These are phyloP conservation scores for Macroramphosus scolopax DNA, from an alignment of 2,797 vertebrate species.

Conservation along the genomic window DNA sequence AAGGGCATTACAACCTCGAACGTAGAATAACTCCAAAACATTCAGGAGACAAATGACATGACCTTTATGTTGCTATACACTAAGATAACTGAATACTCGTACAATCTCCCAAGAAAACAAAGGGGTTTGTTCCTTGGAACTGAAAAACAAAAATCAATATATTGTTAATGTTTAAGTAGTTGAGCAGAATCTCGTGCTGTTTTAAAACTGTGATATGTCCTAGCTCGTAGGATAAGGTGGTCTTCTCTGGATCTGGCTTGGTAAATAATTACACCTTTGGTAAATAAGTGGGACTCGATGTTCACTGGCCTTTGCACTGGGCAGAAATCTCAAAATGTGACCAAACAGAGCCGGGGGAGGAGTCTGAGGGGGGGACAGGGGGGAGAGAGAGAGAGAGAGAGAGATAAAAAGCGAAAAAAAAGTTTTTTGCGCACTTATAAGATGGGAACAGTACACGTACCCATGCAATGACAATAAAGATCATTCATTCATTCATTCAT, in stretches of 20 bases:
- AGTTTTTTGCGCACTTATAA: no score
- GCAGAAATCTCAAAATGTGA: conserved; percentile 29
- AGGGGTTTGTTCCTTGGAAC: no score
- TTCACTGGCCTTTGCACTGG: conserved; percentile 66
- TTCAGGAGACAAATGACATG: conserved; percentile 13
- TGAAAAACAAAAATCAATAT: not conserved
- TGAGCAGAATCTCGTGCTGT: not conserved
- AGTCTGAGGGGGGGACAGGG: not conserved
- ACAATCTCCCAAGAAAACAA: no score
- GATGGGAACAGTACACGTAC: no score
- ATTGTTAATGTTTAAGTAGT: not conserved
- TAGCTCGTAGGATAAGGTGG: conserved; percentile 10
- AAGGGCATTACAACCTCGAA: not conserved
- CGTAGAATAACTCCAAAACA: not conserved
- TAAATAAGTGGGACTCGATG: conserved; percentile 60
- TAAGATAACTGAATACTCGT: no score
- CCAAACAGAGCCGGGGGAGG: conserved; percentile 36
- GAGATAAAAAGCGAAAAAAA: no score
- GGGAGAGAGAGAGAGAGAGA: not conserved
- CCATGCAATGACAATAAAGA: no score
- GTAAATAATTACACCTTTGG: conserved; percentile 77
- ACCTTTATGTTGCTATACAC: not conserved
- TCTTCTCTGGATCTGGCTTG: conserved; percentile 22
- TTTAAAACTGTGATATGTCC: conserved; percentile 7
- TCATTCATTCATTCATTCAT: no score